Base-by-base conservation (phyloP, 2,113 vertebrate genomes). In the Thalassoma bifasciatum region DNA sequence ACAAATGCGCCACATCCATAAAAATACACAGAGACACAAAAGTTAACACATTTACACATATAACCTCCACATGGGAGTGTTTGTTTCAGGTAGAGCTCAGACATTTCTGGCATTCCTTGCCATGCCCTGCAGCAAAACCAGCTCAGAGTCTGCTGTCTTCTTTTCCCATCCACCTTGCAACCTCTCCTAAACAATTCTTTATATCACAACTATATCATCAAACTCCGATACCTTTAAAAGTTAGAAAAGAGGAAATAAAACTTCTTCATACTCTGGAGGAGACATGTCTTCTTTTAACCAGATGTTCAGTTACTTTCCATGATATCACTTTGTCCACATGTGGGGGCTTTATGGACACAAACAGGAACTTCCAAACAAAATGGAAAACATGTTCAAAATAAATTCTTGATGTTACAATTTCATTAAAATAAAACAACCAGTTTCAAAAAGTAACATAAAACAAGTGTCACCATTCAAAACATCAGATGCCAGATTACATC, bases 71-170 rank as follows among this genome's bases (percentile, higher is more conserved):
- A 44, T 75, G 68, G 16, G 60, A 68, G 60, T 51, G 3, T 37
- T 50, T 74, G 30, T 77, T 68, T 47, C 61, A 66, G 56, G 42
- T 11, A 24, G 49, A 30, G 26, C 11, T 22, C 46, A 77, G 66
- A 80, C 67, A 84, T 84, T 79, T 84, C 66, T 81, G 42, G 76
- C 87, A 81, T 85, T 87, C 75, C 60, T 77, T 3, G 1, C 37
- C 52, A 26, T 64, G 80, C 77, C 74, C 79, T 62, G 57, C 61
- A 70, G 82, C 51, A 3, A 50, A 58, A 58, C 63, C 44, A n/a
- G 46, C 59, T 24, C 22, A 13, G 34, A 46, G n/a, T n/a, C 17
- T 17, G 6, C 44, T 53, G 19, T 64, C 51, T 22, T 21, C 37
- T 22, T 73, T 47, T 51, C 51, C 26, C 59, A 10, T 12, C 59